These are phyloP conservation scores for Ceyx cyanopectus DNA, from an alignment of 2,113 vertebrate species.

Conservation along the genomic window DNA sequence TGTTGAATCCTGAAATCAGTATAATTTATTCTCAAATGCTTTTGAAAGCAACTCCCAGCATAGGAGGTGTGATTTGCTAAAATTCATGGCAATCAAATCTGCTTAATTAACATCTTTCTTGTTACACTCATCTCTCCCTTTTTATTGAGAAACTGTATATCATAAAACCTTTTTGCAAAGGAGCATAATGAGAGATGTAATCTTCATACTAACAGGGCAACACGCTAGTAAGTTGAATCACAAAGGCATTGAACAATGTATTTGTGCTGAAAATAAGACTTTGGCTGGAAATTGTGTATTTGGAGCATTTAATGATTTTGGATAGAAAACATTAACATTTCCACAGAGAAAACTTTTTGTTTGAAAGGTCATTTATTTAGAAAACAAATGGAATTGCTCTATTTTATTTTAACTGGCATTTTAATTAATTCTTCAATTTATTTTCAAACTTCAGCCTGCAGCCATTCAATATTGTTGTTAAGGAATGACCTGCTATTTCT, in stretches of 20 bases:
- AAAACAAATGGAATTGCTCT: slow-evolving; percentile 28
- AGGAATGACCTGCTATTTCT: background rate
- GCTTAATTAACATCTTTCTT: background rate
- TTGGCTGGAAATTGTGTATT: background rate
- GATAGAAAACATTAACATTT: background rate
- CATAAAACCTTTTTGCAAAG: background rate
- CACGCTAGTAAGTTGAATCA: background rate
- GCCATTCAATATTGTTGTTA: background rate
- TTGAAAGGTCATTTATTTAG: slow-evolving; percentile 13
- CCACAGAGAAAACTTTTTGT: background rate
- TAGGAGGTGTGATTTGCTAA: background rate
- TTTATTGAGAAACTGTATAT: background rate
- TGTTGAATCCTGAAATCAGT: background rate
- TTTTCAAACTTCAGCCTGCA: background rate
- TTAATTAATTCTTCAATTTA: slow-evolving; percentile 63
- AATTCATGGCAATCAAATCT: background rate
- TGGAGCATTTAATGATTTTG: background rate
- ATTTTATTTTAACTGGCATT: slow-evolving; percentile 17
- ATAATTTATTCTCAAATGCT: background rate
- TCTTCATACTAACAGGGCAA: background rate
- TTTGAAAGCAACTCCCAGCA: background rate
- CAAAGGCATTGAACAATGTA: background rate
- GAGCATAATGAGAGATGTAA: background rate
- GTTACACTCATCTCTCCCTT: background rate
- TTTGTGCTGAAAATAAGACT: background rate